Evolutionary conservation across 2,888 invertebrate genomes (phyloP).

Genomic region (Melanargia galathea): DNA sequence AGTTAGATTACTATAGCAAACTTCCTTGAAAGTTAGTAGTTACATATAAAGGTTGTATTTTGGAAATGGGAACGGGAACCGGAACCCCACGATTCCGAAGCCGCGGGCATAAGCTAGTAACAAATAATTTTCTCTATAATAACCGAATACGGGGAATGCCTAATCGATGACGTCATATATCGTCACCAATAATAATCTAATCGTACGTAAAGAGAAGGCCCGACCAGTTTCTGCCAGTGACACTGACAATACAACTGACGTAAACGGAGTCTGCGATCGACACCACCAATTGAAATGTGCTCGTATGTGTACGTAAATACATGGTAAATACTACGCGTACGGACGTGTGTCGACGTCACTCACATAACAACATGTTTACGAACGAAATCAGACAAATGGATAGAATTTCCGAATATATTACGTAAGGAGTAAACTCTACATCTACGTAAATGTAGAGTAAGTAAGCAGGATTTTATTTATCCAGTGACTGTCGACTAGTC

Average conservation of each 20-base stretch:
- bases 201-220: conserved; percentile 22
- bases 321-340: not conserved
- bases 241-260: conserved; percentile 11
- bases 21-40: no score
- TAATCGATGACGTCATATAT: not conserved
- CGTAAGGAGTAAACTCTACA: no score
- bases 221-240: not conserved
- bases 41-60: no score
- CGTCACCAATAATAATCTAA: conserved; percentile 25
- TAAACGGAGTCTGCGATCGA: not conserved
- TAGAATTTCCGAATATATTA: not conserved
- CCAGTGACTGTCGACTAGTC: no score
- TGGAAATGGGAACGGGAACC: no score
- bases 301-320: conserved; percentile 10
- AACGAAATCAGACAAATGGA: not conserved
- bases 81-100: no score
- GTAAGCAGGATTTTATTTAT: no score
- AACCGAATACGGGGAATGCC: not conserved
- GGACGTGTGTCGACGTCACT: not conserved
- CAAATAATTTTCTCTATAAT: not conserved
- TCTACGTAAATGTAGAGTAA: no score
- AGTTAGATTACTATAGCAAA: no score
- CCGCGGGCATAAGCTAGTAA: no score
- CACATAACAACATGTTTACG: not conserved
- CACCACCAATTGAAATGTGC: not conserved